Conservation (phyloP, 2,797 vertebrate species). For the Crenichthys baileyi region DNA sequence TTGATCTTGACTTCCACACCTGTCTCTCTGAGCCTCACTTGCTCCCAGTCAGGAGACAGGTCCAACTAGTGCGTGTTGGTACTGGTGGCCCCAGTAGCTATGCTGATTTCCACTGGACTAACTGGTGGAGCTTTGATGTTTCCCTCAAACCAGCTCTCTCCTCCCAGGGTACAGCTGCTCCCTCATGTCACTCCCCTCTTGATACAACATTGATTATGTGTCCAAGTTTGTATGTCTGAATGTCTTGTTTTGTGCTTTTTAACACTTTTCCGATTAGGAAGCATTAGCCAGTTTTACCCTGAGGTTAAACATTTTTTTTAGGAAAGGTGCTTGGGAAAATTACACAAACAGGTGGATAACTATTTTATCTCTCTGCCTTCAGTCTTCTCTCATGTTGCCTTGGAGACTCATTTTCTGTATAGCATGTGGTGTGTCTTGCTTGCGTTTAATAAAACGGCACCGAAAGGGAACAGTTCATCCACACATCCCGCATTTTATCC, state of each 20-base stretch:
- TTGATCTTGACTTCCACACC: slow-evolving; percentile 3
- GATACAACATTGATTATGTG: slow-evolving; percentile 62
- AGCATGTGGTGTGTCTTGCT: slow-evolving; percentile 20
- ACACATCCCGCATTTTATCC: slow-evolving; percentile 64
- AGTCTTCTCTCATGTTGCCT: slow-evolving; percentile 8
- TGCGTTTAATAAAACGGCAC: slow-evolving; percentile 56
- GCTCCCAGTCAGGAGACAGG: slow-evolving; percentile 29
- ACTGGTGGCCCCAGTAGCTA: slow-evolving; percentile 88
- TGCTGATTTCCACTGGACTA: slow-evolving; percentile 84
- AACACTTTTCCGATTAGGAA: slow-evolving; percentile 32
- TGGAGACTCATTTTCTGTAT: slow-evolving; percentile 28
- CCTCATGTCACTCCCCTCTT: slow-evolving; percentile 17
- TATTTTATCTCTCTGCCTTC: slow-evolving; percentile 6
- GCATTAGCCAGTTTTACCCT: slow-evolving; percentile 34
- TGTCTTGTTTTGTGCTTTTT: slow-evolving; percentile 15
- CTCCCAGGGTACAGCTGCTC: slow-evolving; percentile 25
- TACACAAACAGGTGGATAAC: slow-evolving; percentile 13
- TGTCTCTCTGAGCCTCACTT: slow-evolving; percentile 22
- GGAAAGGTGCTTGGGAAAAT: slow-evolving; percentile 6
- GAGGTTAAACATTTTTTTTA: slow-evolving; percentile 18
- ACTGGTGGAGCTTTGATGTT: slow-evolving; percentile 91
- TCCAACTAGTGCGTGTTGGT: slow-evolving; percentile 82
- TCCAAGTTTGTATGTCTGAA: slow-evolving; percentile 46
- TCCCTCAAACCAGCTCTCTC: slow-evolving; percentile 70
- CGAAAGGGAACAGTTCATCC: slow-evolving; percentile 62